phyloP scores from a whole-genome alignment of 2,113 vertebrate genomes.

The Atherinomorus stipes region DNA sequence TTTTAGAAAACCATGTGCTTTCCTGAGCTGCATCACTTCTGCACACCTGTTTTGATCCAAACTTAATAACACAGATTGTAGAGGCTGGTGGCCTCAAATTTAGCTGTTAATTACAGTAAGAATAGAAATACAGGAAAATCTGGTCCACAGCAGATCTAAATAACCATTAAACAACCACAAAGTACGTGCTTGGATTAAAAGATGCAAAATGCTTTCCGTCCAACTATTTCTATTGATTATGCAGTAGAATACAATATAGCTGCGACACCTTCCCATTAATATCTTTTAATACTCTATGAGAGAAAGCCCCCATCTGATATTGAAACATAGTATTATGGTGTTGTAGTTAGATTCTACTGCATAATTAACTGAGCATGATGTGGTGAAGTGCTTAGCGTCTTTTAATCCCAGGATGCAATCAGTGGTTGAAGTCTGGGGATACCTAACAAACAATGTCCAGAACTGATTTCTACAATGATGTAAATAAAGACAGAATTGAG shows the following conservation, averaged over 20 bases:
- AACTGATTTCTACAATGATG: no score
- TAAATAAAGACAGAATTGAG: no score
- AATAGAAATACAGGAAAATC: conserved; percentile 1
- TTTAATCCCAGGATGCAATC: no score
- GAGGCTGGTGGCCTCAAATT: not conserved
- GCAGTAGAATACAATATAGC: not conserved
- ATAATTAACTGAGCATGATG: no score
- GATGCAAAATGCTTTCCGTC: not conserved
- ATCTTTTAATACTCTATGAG: no score
- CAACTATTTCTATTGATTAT: conserved; percentile 4
- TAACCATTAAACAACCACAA: not conserved
- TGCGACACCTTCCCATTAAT: not conserved
- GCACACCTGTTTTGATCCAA: not conserved
- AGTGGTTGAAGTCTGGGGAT: no score
- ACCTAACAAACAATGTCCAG: no score
- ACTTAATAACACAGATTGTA: not conserved
- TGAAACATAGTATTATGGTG: no score
- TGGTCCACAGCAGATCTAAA: conserved; percentile 1
- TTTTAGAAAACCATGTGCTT: conserved; percentile 32
- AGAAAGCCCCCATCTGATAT: no score
- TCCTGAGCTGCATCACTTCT: conserved; percentile 26
- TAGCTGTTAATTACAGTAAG: not conserved
- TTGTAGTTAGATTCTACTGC: no score
- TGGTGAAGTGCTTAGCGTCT: no score
- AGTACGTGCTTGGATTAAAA: conserved; percentile 10